Evolutionary conservation across 2,888 invertebrate genomes (phyloP), one percentile per base, ranked within the genome.

Genomic region (Agonopterix arenella): DNA sequence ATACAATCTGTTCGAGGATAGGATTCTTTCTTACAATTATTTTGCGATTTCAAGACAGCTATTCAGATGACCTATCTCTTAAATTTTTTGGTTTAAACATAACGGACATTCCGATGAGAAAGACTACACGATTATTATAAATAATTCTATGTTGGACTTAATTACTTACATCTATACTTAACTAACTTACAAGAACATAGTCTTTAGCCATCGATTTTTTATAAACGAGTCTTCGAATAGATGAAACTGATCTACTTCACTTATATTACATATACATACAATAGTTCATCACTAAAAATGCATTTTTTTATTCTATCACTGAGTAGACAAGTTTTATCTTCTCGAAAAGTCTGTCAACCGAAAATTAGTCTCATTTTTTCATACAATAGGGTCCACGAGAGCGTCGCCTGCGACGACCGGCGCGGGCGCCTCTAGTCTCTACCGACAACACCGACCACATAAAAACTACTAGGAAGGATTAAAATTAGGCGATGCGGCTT

Each of bases 211-310:
- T 84, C 86, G 83, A 84, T 83, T 81, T 80, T 76, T 74, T 77
- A 46, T 76, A 70, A 78, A 69, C 72, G 85, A 86, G 67, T 88
- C 88, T 89, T 88, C 88, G 88, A 89, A 85, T 75, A 88, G 88
- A 89, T 88, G 82, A 88, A 88, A 88, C 89, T 83, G 83, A 86
- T 88, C 88, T 84, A 86, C 84, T 76, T 66, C 72, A 70, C 77
- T 79, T 76, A 61, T 28, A 72, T 77, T 73, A 82, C 76, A 80
- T 73, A 70, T 76, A 88, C 83, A 83, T 74, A 84, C 75, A 83
- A 28, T 81, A 85, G 82, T 63, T 85, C 84, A 77, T 66, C 84
- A 86, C 86, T 89, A 89, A 80, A 89, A 89, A 89, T 89, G 88
- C 88, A 88, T 82, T 78, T 80, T 75, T 80, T 76, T 75, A 76